A percentile compares a stretch with the other conserved stretches of the same genome.
Conservation (phyloP, 2,888 invertebrate species). For the Pachycephus smyrnensis region DNA sequence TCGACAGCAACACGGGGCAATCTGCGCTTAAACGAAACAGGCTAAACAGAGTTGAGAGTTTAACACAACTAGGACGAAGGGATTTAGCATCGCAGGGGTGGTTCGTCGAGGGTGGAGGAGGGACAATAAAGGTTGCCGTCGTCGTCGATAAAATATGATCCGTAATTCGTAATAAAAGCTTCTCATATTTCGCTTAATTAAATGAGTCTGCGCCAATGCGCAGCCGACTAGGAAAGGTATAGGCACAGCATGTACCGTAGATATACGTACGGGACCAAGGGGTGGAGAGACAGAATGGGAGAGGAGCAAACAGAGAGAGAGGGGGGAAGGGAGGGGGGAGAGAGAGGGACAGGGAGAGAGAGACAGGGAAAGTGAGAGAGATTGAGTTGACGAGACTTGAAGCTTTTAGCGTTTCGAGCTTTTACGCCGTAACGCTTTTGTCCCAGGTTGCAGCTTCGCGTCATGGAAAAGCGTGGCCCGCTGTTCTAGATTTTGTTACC, state of each 20-base stretch:
- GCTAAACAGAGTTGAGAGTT: not conserved
- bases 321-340: not conserved
- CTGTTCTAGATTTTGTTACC: constrained; percentile 45
- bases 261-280: not conserved
- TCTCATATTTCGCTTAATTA: constrained; percentile 36
- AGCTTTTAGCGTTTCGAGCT: constrained; percentile 52
- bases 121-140: constrained; percentile 4
- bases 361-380: constrained; percentile 1
- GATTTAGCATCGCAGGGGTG: not conserved
- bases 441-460: constrained; percentile 20
- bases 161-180: constrained; percentile 44
- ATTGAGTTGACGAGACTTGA: constrained; percentile 13
- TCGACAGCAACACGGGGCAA: not conserved
- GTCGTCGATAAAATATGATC: constrained; percentile 8
- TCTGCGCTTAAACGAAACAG: not conserved
- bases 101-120: not conserved
- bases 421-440: constrained; percentile 40
- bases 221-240: not conserved
- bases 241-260: not conserved
- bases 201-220: constrained; percentile 22
- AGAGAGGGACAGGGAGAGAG: not conserved
- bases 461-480: constrained; percentile 20
- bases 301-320: not conserved
- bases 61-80: not conserved
- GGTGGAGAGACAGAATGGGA: not conserved